Evolutionary conservation across 2,797 vertebrate species (phyloP).

Genomic region (Rallus crepitans): DNA sequence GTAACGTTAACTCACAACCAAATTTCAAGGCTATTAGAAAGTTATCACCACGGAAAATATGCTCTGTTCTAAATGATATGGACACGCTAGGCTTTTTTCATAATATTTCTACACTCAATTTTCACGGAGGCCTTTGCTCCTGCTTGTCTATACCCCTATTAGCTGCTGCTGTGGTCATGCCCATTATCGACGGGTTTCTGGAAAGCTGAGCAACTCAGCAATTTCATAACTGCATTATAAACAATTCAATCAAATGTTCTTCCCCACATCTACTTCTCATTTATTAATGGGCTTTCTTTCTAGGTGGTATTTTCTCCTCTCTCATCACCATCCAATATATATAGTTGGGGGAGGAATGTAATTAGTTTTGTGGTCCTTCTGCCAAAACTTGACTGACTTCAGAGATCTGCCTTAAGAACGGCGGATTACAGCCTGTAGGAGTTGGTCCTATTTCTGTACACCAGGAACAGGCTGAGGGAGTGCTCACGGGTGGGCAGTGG

Average conservation of each 20-base stretch:
- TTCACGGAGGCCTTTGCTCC: neutral
- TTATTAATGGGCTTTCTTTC: slow-evolving; percentile 56
- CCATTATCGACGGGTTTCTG: slow-evolving; percentile 23
- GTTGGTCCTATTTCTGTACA: neutral
- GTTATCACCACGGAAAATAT: neutral
- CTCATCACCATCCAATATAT: slow-evolving; percentile 1
- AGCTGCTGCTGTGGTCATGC: neutral
- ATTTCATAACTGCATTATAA: slow-evolving; percentile 44
- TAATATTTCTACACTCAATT: neutral
- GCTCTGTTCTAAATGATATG: neutral
- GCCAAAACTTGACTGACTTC: slow-evolving; percentile 30
- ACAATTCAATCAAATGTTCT: slow-evolving; percentile 50
- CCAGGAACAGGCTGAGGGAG: neutral
- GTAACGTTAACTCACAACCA: neutral
- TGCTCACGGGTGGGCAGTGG: neutral
- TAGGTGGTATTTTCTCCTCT: slow-evolving; percentile 35
- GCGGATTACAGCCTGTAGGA: neutral
- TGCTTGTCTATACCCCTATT: neutral
- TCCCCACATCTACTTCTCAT: slow-evolving; percentile 1
- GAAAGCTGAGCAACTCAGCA: slow-evolving; percentile 45
- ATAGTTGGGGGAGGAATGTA: slow-evolving; percentile 31
- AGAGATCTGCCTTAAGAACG: slow-evolving; percentile 5
- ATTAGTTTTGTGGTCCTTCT: slow-evolving; percentile 5
- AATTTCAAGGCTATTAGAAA: neutral
- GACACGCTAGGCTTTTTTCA: neutral